phyloP scores from a whole-genome alignment of 2,888 invertebrate species.

The Malachius bipustulatus region DNA sequence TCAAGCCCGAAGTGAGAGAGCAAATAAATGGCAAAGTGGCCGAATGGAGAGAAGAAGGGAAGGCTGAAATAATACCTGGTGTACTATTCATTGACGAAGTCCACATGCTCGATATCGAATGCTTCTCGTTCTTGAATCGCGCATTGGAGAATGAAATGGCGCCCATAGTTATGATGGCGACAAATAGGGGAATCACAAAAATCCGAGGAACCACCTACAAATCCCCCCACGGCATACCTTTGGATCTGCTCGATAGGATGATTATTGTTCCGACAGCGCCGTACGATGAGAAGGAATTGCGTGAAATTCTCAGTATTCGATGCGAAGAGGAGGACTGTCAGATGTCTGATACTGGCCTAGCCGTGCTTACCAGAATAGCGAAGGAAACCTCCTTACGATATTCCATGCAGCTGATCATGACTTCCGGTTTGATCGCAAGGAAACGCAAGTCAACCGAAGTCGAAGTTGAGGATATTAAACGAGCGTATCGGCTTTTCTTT shows the following conservation, averaged over 20 bases:
- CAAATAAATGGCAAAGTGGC: slow-evolving; percentile 90
- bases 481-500: slow-evolving; percentile 87
- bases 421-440: slow-evolving; percentile 85
- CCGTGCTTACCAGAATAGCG: slow-evolving; percentile 84
- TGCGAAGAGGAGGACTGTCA: slow-evolving; percentile 98
- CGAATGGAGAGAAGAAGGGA: slow-evolving; percentile 99
- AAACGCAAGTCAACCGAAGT: slow-evolving; percentile 80
- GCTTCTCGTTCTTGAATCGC: slow-evolving; percentile 95
- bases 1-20: slow-evolving; percentile 92
- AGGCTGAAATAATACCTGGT: slow-evolving; percentile 97
- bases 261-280: slow-evolving; percentile 87
- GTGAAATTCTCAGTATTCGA: slow-evolving; percentile 62
- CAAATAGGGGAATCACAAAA: slow-evolving; percentile 88
- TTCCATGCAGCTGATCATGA: slow-evolving; percentile 94
- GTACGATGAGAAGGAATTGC: slow-evolving; percentile 78
- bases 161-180: slow-evolving; percentile 97
- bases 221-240: slow-evolving; percentile 94
- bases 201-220: slow-evolving; percentile 90
- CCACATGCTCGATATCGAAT: slow-evolving; percentile 98
- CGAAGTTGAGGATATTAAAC: slow-evolving; percentile 80
- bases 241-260: slow-evolving; percentile 90
- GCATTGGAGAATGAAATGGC: slow-evolving; percentile 96
- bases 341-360: slow-evolving; percentile 81
- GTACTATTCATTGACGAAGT: slow-evolving; percentile 95
- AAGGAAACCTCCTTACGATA: slow-evolving; percentile 90